Evolutionary conservation across 2,113 vertebrate genomes (phyloP).

Genomic region (Blennius ocellaris): DNA sequence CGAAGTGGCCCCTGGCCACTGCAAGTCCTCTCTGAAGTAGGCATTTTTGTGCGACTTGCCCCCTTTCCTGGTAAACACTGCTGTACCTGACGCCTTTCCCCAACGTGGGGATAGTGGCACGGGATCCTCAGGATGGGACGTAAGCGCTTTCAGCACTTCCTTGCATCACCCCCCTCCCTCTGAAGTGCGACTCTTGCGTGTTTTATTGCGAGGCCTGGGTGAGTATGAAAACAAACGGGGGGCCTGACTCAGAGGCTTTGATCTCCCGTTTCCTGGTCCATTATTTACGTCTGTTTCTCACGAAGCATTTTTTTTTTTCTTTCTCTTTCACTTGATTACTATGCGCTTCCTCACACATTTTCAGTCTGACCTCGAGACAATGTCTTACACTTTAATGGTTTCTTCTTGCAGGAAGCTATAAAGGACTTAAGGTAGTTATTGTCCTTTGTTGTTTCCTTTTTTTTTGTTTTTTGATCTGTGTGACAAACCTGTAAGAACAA

Average conservation of each 20-base stretch:
- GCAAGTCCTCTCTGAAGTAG: conserved; percentile 66
- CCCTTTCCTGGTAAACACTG: conserved; percentile 84
- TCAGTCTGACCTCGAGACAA: conserved; percentile 73
- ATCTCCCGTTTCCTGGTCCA: conserved; percentile 84
- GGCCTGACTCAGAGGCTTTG: conserved; percentile 79
- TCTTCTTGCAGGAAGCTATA: conserved; percentile 82
- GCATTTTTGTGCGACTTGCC: conserved; percentile 51
- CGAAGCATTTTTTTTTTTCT: conserved; percentile 75
- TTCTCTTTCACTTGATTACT: conserved; percentile 79
- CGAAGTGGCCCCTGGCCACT: conserved; percentile 55
- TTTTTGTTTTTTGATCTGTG: conserved; percentile 7
- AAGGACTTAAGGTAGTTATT: conserved; percentile 73
- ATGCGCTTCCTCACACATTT: conserved; percentile 81
- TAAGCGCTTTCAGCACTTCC: conserved; percentile 82
- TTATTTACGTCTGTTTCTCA: conserved; percentile 88
- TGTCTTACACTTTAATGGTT: conserved; percentile 70
- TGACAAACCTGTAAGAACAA: conserved; percentile 27
- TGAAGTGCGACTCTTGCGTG: conserved; percentile 77
- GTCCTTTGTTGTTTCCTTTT: conserved; percentile 27
- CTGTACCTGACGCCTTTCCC: conserved; percentile 74
- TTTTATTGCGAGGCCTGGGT: conserved; percentile 82
- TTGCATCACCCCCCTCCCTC: conserved; percentile 60
- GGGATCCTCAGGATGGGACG: conserved; percentile 83
- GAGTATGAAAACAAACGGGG: conserved; percentile 84
- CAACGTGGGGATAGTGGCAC: conserved; percentile 77